phyloP scores from a whole-genome alignment of 2,113 vertebrate genomes.

The Acanthisitta chloris region DNA sequence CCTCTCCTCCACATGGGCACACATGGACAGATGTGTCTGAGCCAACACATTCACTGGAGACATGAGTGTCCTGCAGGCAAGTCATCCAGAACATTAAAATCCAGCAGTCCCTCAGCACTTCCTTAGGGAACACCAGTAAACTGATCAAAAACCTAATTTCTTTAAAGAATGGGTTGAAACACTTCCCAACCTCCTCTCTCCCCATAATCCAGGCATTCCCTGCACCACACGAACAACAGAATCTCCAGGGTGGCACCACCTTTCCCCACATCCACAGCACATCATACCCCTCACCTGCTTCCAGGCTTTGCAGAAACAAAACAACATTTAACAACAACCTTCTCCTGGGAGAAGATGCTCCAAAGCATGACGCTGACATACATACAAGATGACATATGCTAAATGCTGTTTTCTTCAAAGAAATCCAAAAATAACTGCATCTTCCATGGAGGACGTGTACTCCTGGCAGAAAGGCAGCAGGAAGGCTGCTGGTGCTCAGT shows the following conservation, averaged over 20 bases:
- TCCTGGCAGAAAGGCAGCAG: not conserved
- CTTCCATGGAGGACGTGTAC: not conserved
- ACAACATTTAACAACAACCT: not conserved
- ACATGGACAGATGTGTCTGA: not conserved
- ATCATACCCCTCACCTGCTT: not conserved
- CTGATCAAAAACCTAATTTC: not conserved
- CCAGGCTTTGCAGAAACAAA: not conserved
- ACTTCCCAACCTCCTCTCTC: not conserved
- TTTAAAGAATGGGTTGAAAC: not conserved
- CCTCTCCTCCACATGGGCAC: not conserved
- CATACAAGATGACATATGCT: constrained; percentile 36
- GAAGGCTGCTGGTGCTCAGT: not conserved
- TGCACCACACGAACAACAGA: not conserved
- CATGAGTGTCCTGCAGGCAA: not conserved
- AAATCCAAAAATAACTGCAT: constrained; percentile 32
- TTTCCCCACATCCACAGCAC: not conserved
- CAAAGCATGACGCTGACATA: constrained; percentile 1
- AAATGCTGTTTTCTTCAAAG: constrained; percentile 50
- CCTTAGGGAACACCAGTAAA: not conserved
- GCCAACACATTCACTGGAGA: not conserved
- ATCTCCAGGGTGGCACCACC: not conserved
- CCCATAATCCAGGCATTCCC: not conserved
- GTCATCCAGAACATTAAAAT: not conserved
- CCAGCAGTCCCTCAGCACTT: not conserved
- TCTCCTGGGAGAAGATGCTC: not conserved